phyloP scores from a whole-genome alignment of 2,113 vertebrate genomes.

The Xyrauchen texanus region DNA sequence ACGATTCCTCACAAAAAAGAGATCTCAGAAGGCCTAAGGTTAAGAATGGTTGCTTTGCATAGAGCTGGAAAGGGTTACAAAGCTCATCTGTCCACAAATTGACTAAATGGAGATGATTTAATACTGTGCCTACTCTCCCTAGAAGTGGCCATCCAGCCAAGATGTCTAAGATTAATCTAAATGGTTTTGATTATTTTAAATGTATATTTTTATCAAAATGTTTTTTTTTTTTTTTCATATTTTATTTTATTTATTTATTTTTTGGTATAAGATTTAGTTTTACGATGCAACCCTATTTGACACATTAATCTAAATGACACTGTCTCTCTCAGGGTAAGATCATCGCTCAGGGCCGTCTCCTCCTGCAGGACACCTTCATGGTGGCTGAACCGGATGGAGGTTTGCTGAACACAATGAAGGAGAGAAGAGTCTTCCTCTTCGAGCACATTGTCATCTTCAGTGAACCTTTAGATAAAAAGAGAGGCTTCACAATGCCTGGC shows the following conservation, averaged over 20 bases:
- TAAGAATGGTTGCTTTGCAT: too few relatives aligned
- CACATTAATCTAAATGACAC: neutral
- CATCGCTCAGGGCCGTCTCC: slow-evolving; percentile 93
- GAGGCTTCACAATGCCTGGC: slow-evolving; percentile 92
- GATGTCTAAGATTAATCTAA: too few relatives aligned
- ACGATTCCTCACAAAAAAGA: too few relatives aligned
- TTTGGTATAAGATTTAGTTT: neutral
- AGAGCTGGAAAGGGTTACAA: too few relatives aligned
- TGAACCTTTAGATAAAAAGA: slow-evolving; percentile 95
- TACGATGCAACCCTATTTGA: neutral
- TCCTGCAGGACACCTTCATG: slow-evolving; percentile 95
- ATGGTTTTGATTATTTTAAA: too few relatives aligned
- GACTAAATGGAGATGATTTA: too few relatives aligned
- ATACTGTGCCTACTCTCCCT: too few relatives aligned
- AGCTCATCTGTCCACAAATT: too few relatives aligned
- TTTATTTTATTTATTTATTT: neutral
- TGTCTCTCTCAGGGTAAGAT: slow-evolving; percentile 86
- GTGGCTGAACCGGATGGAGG: slow-evolving; percentile 87
- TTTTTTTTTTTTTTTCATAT: too few relatives aligned
- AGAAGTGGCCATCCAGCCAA: too few relatives aligned
- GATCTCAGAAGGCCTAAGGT: too few relatives aligned
- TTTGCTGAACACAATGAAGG: slow-evolving; percentile 86
- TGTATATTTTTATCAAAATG: too few relatives aligned
- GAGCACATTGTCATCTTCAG: slow-evolving; percentile 98
- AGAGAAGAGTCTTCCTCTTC: slow-evolving; percentile 96